Evolutionary conservation across 2,797 vertebrate genomes (phyloP), one percentile per base, ranked within the genome.

Genomic region (Columba guinea): DNA sequence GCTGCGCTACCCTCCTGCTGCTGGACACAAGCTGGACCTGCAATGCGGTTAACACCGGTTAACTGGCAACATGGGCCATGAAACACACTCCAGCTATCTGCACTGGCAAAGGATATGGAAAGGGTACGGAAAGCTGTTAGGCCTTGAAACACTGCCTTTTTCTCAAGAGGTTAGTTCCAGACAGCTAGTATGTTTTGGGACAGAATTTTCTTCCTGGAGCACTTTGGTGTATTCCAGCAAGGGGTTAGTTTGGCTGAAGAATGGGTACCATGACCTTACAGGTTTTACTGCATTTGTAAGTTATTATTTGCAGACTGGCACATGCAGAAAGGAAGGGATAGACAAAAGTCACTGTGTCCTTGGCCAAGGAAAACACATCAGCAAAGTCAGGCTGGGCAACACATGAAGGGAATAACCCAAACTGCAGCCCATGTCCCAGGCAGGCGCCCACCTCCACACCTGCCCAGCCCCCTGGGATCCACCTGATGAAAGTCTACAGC

Each of bases 381-480:
- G 32, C 23, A 34, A 65, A 87, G 48, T 9, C 30, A 75, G 46
- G 30, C 13, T 75, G 51, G 41, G n/a, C 56, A 69, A 71, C 4
- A 4, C 0, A 1, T 0, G 1, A 22, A 63, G 8, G 35, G 52
- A 87, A 83, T 53, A 62, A 70, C 10, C 11, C 20, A 27, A 73
- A 68, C 34, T 60, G 28, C 9, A 81, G 19, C 11, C 8, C 11
- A 2, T 23, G 30, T 3, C 24, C 8, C 2, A 34, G 27, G 21
- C n/a, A 82, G 20, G 27, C 81, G 26, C 11, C 28, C 46, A 59
- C 24, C 34, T 73, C 35, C 67, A 80, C 7, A 13, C 3, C 37
- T 30, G 5, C 49, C 37, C 13, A 5, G 16, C 24, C 8, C 9
- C 32, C 56, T 4, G 2, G 11, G 13, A 79, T 2, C 3, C 14